A percentile compares a stretch with the other conserved stretches of the same genome.
These are phyloP conservation scores for Drosophila bifasciata DNA, from an alignment of 1,140 invertebrate genomes.

Conservation along the genomic window DNA sequence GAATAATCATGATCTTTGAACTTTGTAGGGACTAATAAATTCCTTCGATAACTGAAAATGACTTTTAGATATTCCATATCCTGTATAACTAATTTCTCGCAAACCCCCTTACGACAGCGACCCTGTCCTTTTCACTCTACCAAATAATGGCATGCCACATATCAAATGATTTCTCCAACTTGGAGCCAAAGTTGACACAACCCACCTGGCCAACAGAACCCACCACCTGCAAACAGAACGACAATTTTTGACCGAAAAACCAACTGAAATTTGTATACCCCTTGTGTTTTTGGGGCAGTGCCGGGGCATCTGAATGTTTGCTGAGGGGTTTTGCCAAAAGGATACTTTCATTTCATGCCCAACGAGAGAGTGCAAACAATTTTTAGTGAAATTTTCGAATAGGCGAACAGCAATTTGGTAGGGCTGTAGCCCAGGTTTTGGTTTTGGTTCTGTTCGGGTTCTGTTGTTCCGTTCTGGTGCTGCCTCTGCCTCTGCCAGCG, in stretches of 20 bases:
- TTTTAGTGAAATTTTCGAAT: conserved; percentile 84
- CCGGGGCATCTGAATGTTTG: background rate
- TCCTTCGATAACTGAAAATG: too few relatives aligned
- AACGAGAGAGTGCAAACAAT: conserved; percentile 83
- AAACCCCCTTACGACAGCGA: background rate
- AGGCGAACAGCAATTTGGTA: conserved; percentile 83
- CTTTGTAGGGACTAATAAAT: too few relatives aligned
- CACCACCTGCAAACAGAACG: conserved; percentile 20
- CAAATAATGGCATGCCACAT: conserved; percentile 20
- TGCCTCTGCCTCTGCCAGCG: conserved; percentile 34
- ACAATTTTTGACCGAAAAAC: background rate
- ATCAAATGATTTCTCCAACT: conserved; percentile 9
- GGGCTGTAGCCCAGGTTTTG: conserved; percentile 57
- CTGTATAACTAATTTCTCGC: too few relatives aligned
- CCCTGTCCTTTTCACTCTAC: background rate
- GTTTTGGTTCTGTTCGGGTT: conserved; percentile 37
- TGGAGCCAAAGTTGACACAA: conserved; percentile 35
- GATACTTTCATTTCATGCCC: conserved; percentile 81
- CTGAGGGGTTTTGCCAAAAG: conserved; percentile 48
- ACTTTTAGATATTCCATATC: too few relatives aligned
- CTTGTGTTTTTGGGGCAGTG: too few relatives aligned
- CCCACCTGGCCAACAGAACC: conserved; percentile 40
- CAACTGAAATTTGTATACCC: too few relatives aligned
- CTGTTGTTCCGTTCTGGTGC: conserved; percentile 38
- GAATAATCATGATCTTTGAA: too few relatives aligned